Evolutionary conservation across 2,113 vertebrate species (phyloP).

Genomic region (Stercorarius parasiticus): DNA sequence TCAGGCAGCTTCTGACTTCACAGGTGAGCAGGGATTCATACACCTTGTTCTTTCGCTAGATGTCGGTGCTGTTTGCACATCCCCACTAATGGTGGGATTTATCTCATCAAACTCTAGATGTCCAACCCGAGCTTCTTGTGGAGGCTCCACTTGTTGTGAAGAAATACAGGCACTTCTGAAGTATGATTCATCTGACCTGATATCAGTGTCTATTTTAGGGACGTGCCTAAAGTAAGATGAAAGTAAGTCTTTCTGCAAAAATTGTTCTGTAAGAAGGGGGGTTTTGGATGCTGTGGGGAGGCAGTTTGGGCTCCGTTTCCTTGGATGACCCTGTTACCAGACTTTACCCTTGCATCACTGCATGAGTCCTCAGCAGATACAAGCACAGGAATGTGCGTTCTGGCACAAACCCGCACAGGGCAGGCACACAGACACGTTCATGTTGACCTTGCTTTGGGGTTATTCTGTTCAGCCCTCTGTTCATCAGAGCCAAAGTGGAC

Average conservation of each 20-base stretch:
- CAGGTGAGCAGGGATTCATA: not conserved
- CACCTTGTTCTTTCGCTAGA: not conserved
- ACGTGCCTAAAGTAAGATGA: not conserved
- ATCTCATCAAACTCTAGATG: not conserved
- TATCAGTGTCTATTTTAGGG: not conserved
- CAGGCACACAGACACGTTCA: accelerated
- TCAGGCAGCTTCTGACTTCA: not conserved
- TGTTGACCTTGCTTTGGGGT: not conserved
- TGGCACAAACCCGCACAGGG: not conserved
- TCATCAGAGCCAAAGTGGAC: not conserved
- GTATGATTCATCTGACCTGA: not conserved
- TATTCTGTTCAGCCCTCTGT: not conserved
- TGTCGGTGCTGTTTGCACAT: not conserved
- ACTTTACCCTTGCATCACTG: not conserved
- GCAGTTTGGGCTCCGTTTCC: not conserved
- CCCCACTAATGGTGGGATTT: not conserved
- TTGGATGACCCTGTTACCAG: not conserved
- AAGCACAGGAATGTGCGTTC: not conserved
- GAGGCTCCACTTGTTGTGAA: not conserved
- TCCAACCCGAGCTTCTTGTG: not conserved
- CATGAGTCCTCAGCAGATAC: not conserved
- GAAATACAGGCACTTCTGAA: not conserved
- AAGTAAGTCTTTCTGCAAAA: not conserved
- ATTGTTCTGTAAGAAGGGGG: not conserved
- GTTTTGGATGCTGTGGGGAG: not conserved